Percentiles rank a stretch among this genome's conserved stretches.
Conservation (phyloP, 2,113 vertebrate species). For the Nothoprocta pentlandii region DNA sequence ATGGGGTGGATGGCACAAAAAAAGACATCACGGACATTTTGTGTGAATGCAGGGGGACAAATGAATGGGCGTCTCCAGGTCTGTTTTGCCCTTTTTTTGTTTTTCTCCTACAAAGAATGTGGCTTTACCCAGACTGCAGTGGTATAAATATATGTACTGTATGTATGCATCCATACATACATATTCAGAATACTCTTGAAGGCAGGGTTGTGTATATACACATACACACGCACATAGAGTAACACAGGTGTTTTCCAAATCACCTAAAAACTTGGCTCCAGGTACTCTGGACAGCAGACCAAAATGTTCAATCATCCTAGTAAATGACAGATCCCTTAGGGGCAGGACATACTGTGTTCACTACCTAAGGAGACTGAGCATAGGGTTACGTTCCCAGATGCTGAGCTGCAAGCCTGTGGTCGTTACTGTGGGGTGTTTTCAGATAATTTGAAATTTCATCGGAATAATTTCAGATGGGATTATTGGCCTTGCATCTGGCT, state of each 20-base stretch:
- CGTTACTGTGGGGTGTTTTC: neutral
- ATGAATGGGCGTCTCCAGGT: neutral
- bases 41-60: conserved; percentile 16
- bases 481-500: neutral
- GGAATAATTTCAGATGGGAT: neutral
- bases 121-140: conserved; percentile 1
- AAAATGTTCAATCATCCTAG: neutral
- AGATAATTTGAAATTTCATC: neutral
- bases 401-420: neutral
- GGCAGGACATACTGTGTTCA: fast-evolving
- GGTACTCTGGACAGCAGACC: neutral
- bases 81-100: neutral
- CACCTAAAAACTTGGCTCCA: neutral
- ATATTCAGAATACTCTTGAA: neutral
- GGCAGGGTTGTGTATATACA: neutral
- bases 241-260: neutral
- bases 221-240: neutral
- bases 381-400: fast-evolving
- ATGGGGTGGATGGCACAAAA: neutral
- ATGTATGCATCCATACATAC: neutral
- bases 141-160: neutral
- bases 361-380: fast-evolving
- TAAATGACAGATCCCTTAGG: neutral
- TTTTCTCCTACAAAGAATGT: neutral
- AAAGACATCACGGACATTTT: conserved; percentile 6